Percentiles rank a stretch among this genome's conserved stretches.
These are phyloP conservation scores for Ophiothrix spiculata DNA, from an alignment of 35 echinoderm and acorn worm genomes.

Conservation along the genomic window DNA sequence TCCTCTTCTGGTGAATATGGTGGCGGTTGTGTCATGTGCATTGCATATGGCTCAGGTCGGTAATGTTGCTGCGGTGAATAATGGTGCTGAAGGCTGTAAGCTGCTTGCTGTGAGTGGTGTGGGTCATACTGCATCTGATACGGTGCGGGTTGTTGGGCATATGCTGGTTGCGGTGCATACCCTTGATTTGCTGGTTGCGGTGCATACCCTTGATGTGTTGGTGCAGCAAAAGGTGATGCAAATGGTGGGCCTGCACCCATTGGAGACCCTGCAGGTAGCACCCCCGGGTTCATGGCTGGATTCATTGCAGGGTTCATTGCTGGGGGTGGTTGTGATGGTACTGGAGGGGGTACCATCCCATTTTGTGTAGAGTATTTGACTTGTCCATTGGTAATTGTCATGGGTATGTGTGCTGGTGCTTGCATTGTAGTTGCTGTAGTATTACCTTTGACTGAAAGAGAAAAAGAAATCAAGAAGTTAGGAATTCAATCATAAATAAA, in stretches of 20 bases:
- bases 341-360: not conserved
- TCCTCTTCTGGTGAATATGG: not conserved
- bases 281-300: too few species aligned
- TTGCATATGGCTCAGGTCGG: not conserved
- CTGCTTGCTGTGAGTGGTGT: not conserved
- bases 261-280: not conserved
- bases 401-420: not conserved
- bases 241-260: not conserved
- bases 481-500: too few species aligned
- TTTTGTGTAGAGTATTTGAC: not conserved
- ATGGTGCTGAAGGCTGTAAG: not conserved
- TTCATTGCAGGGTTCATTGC: too few species aligned
- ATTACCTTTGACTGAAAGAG: not conserved
- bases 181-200: slow-evolving; percentile 1
- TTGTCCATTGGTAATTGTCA: not conserved
- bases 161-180: not conserved
- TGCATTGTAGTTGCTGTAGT: not conserved
- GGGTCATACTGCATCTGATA: not conserved
- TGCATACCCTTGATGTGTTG: not conserved
- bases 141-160: not conserved
- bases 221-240: not conserved
- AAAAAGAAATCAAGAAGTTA: not conserved
- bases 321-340: not conserved
- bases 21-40: not conserved
- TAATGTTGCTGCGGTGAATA: not conserved